Percentiles rank a stretch among this genome's conserved stretches.
These are phyloP conservation scores for Urocitellus parryii DNA, from an alignment of 2,113 vertebrate species.

Conservation along the genomic window DNA sequence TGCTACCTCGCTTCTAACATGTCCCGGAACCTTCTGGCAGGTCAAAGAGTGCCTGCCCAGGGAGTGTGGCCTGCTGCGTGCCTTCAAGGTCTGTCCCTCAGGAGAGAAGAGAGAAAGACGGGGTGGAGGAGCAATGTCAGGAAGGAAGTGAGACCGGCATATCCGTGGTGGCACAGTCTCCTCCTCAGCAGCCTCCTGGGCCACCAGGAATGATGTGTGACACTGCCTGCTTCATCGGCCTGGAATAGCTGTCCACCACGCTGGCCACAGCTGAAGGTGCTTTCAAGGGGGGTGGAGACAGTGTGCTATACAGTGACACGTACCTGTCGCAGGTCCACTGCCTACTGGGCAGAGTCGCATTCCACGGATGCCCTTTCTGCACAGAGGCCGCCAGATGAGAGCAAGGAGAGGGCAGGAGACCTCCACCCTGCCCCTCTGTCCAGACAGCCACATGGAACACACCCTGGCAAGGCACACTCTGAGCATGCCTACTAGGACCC, in stretches of 20 bases:
- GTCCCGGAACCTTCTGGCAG: background rate
- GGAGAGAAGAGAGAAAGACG: background rate
- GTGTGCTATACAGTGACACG: fast-evolving
- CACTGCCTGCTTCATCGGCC: background rate
- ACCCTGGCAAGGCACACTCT: too few relatives aligned
- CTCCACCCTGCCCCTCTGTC: too few relatives aligned
- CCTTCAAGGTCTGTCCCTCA: background rate
- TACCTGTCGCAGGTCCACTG: background rate
- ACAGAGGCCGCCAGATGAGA: background rate
- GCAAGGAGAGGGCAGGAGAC: background rate
- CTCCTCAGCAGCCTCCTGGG: fast-evolving
- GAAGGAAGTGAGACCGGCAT: too few relatives aligned
- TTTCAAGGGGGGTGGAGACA: background rate
- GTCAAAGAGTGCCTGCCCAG: background rate
- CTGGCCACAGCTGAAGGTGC: background rate
- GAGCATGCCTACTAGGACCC: fast-evolving
- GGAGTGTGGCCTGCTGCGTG: too few relatives aligned
- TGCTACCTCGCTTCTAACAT: background rate
- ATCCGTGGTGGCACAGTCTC: fast-evolving
- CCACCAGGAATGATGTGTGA: background rate
- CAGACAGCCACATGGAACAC: too few relatives aligned
- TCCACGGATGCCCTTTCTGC: background rate
- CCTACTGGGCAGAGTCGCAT: fast-evolving
- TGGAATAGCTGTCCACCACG: fast-evolving
- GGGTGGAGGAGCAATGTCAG: fast-evolving